Evolutionary conservation across 2,113 vertebrate genomes (phyloP), one percentile per base, ranked within the genome.

Genomic region (Tupaia chinensis): DNA sequence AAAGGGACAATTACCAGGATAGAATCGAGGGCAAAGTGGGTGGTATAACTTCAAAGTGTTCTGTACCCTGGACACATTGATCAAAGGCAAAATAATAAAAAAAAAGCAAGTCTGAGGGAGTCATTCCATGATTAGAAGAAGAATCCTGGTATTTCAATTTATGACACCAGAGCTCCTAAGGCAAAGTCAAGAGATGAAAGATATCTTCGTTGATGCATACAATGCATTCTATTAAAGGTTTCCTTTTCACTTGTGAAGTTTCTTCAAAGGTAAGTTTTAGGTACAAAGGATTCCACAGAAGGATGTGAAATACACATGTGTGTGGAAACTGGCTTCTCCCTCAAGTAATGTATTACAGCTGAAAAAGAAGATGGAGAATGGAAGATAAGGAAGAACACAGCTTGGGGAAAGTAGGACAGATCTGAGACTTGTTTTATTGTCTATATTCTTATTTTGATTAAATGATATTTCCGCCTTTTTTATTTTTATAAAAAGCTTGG

Each of bases 31-130:
- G 79, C 19, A 56, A 12, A 87, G 74, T 81, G 69, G 56, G 19
- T 95, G 22, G 27, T 77, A 56, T 77, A 85, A 89, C 27, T 89
- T 89, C 53, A 92, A 60, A 82, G 13, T 78, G 25, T 72, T 89
- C 32, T 76, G 69, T 81, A 81, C 22, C 7, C 56, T 78, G 65
- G 58, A 82, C 76, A 25, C 27, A 78, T 77, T 32, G 54, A 92
- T 92, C 69, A 97, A 86, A 86, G n/a, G 68, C 58, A 89, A 89
- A 77, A 70, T 54, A 65, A 84, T 91, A n/a, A 93, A 82, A 82
- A 82, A 82, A 69, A 65, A 82, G 20, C 5, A 65, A 92, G 80
- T 77, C 79, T 70, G 17, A 53, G n/a, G 19, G 27, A 87, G 56
- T 69, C 69, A 34, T 65, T 72, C 9, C n/a, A 22, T 72, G 72